phyloP scores from a whole-genome alignment of 2,113 vertebrate species.

The Pomatostomus ruficeps region DNA sequence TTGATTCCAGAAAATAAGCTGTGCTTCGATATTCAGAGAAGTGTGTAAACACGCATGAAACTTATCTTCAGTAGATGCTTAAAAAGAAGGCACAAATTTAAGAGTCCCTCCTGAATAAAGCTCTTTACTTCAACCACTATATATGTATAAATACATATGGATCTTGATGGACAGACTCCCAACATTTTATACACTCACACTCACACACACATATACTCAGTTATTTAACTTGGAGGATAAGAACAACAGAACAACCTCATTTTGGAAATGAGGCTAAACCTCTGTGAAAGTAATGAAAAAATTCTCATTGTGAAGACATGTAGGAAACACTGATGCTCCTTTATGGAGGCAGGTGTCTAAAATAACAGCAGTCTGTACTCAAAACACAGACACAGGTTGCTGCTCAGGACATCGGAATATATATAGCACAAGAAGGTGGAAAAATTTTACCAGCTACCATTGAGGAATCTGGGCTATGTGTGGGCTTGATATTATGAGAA shows the following conservation, averaged over 20 bases:
- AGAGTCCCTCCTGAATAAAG: background rate
- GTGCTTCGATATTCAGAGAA: background rate
- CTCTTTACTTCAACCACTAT: background rate
- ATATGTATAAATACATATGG: background rate
- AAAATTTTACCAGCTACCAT: background rate
- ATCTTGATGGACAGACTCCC: background rate
- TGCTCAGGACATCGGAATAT: background rate
- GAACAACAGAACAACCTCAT: background rate
- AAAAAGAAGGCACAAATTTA: background rate
- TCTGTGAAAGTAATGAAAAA: background rate
- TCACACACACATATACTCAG: background rate
- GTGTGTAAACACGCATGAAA: background rate
- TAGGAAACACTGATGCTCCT: background rate
- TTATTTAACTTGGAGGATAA: background rate
- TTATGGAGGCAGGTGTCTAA: background rate
- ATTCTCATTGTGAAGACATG: background rate
- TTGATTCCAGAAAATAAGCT: background rate
- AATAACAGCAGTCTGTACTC: background rate
- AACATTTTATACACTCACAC: background rate
- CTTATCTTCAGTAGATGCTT: background rate
- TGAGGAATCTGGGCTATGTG: slow-evolving; percentile 19
- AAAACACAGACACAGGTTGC: background rate
- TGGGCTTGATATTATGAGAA: slow-evolving; percentile 6
- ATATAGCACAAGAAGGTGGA: background rate
- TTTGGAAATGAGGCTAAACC: slow-evolving; percentile 12